Conservation (phyloP, 2,888 invertebrate genomes). For the Erynnis tages region DNA sequence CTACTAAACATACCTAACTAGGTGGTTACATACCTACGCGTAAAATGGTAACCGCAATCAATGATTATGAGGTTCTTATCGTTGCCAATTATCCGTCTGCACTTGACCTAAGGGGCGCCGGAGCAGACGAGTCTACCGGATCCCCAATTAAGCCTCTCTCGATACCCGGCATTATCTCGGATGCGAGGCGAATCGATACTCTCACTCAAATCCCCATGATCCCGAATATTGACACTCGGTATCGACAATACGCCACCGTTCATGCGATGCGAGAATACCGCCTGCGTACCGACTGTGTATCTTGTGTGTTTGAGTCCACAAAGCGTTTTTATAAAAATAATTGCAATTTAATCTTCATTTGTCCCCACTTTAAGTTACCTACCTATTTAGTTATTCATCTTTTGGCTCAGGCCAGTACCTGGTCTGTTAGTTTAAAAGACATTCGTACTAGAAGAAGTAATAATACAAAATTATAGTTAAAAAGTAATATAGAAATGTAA, state of each 20-base stretch:
- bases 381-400: too few relatives aligned
- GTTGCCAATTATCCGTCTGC: conserved; percentile 10
- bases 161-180: conserved; percentile 60
- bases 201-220: conserved; percentile 45
- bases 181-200: conserved; percentile 44
- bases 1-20: not conserved
- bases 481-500: too few relatives aligned
- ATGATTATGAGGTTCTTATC: too few relatives aligned
- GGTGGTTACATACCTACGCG: not conserved
- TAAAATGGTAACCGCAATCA: not conserved
- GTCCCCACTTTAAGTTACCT: too few relatives aligned
- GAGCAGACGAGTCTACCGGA: conserved; percentile 45
- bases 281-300: too few relatives aligned
- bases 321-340: too few relatives aligned
- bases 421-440: too few relatives aligned
- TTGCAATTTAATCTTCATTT: too few relatives aligned
- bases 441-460: too few relatives aligned
- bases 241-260: conserved; percentile 28
- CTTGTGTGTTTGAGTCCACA: too few relatives aligned
- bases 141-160: conserved; percentile 65
- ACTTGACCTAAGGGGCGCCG: conserved; percentile 28
- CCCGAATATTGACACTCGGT: conserved; percentile 64
- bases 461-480: too few relatives aligned
- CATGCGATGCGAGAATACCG: not conserved
- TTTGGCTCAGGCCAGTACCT: too few relatives aligned